A percentile compares a stretch with the other conserved stretches of the same genome.
These are phyloP conservation scores for Pantherophis vulpinus DNA, from an alignment of 2,797 vertebrate genomes.

Conservation along the genomic window DNA sequence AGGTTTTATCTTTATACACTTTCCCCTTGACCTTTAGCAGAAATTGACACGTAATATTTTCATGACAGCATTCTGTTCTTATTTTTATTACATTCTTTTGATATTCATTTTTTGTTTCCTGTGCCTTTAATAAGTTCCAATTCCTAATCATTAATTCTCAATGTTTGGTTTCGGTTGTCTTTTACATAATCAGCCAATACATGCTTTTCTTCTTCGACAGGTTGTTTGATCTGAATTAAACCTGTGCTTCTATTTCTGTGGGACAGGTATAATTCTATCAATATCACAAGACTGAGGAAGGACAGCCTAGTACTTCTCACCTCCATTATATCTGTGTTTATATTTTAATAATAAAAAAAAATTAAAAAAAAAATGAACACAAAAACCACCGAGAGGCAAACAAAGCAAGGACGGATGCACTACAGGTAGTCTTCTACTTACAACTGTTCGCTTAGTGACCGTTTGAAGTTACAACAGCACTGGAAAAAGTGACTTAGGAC, in stretches of 20 bases:
- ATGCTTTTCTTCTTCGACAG: not conserved
- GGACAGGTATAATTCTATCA: not conserved
- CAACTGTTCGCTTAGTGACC: no score
- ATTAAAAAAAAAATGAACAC: no score
- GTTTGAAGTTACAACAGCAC: no score
- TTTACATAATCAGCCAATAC: not conserved
- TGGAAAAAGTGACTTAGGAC: no score
- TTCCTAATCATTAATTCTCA: not conserved
- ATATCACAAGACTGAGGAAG: not conserved
- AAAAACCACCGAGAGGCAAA: no score
- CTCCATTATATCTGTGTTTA: no score
- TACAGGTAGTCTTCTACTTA: no score
- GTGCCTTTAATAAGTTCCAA: not conserved
- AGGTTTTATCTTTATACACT: not conserved
- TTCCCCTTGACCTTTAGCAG: not conserved
- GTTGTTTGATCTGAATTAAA: not conserved
- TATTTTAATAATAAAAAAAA: no score
- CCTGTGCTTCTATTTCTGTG: not conserved
- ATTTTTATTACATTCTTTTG: not conserved
- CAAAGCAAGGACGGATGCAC: no score
- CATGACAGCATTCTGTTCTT: not conserved
- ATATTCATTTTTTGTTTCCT: not conserved
- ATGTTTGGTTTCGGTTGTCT: not conserved
- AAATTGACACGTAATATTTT: not conserved
- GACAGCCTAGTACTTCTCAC: not conserved